Percentiles rank a stretch among this genome's conserved stretches.
phyloP scores from a whole-genome alignment of 1,140 invertebrate species.

The Hylaeus anthracinus region DNA sequence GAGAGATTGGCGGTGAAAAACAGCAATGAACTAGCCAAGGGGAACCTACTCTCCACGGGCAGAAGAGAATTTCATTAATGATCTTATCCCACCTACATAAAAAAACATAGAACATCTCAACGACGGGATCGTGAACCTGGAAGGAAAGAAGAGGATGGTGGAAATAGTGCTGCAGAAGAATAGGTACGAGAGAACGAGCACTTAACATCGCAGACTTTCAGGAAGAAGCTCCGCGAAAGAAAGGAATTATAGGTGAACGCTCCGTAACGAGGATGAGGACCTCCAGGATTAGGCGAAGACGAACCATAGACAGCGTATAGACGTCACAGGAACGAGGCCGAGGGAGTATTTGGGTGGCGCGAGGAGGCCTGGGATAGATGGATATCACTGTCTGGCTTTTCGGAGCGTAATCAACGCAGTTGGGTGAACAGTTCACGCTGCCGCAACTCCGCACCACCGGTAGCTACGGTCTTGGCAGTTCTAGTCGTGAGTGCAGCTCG shows the following conservation, averaged over 20 bases:
- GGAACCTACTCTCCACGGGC: constrained; percentile 40
- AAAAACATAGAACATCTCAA: constrained; percentile 55
- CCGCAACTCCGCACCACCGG: constrained; percentile 18
- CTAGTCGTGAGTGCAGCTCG: constrained; percentile 28
- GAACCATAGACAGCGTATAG: constrained; percentile 1
- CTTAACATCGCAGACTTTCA: constrained; percentile 36
- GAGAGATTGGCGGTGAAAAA: constrained; percentile 52
- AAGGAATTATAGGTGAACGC: constrained; percentile 51
- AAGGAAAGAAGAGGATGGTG: no score
- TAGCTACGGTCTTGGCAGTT: constrained; percentile 8
- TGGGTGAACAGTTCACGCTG: constrained; percentile 52
- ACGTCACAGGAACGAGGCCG: not conserved
- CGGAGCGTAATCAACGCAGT: constrained; percentile 63
- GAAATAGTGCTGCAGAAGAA: no score
- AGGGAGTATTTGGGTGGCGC: not conserved
- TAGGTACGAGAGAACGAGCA: not conserved
- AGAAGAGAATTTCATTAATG: constrained; percentile 68
- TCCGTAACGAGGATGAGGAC: constrained; percentile 41
- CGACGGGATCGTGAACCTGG: constrained; percentile 33
- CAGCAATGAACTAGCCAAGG: constrained; percentile 37
- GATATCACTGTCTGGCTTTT: constrained; percentile 62
- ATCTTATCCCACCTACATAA: constrained; percentile 61
- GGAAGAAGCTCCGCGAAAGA: constrained; percentile 29
- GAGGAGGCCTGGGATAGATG: not conserved
- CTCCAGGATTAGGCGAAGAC: constrained; percentile 45